A percentile compares a stretch with the other conserved stretches of the same genome.
Evolutionary conservation across 2,113 vertebrate species (phyloP).

Genomic region (Lepisosteus osseus): DNA sequence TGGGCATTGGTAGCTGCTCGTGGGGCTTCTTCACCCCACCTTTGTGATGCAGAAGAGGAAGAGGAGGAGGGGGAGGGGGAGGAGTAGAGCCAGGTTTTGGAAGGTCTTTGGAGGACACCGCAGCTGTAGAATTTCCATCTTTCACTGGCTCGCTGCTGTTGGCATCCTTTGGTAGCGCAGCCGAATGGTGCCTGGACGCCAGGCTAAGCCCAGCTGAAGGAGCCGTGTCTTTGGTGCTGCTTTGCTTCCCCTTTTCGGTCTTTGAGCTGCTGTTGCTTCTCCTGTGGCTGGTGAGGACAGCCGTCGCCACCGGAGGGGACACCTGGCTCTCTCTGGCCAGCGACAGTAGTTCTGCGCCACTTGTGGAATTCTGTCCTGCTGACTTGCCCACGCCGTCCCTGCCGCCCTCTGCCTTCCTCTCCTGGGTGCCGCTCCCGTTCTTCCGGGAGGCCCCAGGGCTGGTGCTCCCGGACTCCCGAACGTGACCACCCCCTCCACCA

Average conservation of each 20-base stretch:
- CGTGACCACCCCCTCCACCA: slow-evolving; percentile 49
- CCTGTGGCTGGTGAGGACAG: slow-evolving; percentile 59
- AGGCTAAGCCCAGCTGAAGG: slow-evolving; percentile 46
- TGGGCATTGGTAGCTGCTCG: slow-evolving; percentile 48
- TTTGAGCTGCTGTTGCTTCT: slow-evolving; percentile 51
- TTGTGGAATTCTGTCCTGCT: slow-evolving; percentile 42
- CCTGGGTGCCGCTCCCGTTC: slow-evolving; percentile 44
- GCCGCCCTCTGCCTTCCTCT: slow-evolving; percentile 47
- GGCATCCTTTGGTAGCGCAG: slow-evolving; percentile 53
- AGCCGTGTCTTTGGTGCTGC: slow-evolving; percentile 65
- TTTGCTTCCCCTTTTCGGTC: slow-evolving; percentile 71
- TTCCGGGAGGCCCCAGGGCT: slow-evolving; percentile 23
- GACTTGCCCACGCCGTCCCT: slow-evolving; percentile 49
- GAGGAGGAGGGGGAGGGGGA: slow-evolving; percentile 47
- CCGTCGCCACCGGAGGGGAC: slow-evolving; percentile 59
- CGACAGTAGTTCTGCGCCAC: slow-evolving; percentile 39
- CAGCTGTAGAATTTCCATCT: slow-evolving; percentile 57
- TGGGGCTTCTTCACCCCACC: slow-evolving; percentile 55
- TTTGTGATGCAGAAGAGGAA: slow-evolving; percentile 52
- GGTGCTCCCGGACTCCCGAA: slow-evolving; percentile 18
- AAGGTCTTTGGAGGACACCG: slow-evolving; percentile 70
- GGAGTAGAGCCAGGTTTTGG: slow-evolving; percentile 53
- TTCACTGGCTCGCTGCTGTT: slow-evolving; percentile 46
- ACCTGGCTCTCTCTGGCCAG: slow-evolving; percentile 40
- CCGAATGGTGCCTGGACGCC: slow-evolving; percentile 50